Evolutionary conservation across 2,797 vertebrate genomes (phyloP).

Genomic region (Pogoniulus pusillus): DNA sequence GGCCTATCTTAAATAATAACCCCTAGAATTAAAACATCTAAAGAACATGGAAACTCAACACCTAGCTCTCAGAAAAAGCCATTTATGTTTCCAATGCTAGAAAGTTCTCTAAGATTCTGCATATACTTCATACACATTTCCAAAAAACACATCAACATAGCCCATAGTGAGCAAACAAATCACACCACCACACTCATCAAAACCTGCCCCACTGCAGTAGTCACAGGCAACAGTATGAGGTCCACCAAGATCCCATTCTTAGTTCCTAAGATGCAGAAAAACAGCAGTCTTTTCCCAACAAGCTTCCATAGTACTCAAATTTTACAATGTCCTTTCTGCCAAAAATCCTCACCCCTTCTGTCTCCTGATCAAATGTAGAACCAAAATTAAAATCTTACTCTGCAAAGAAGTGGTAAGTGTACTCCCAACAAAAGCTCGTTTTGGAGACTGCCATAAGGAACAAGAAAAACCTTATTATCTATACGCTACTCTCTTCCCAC

Average conservation of each 20-base stretch:
- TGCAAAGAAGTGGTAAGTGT: fast-evolving
- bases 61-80: not conserved
- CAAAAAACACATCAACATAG: fast-evolving
- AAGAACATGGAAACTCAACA: fast-evolving
- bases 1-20: fast-evolving
- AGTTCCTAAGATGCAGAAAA: not conserved
- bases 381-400: not conserved
- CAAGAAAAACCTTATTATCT: fast-evolving
- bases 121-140: fast-evolving
- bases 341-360: not conserved
- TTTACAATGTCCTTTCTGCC: not conserved
- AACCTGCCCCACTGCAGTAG: not conserved
- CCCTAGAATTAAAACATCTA: fast-evolving
- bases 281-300: fast-evolving
- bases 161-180: not conserved
- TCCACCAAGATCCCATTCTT: not conserved
- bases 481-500: fast-evolving
- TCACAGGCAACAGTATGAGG: not conserved
- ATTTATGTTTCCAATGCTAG: not conserved
- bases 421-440: fast-evolving
- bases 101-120: not conserved
- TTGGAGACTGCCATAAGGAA: not conserved
- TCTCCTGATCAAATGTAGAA: not conserved
- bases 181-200: not conserved
- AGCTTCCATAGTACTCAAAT: not conserved